These are phyloP conservation scores for Amblyraja radiata DNA, from an alignment of 2,797 vertebrate species.

Conservation along the genomic window DNA sequence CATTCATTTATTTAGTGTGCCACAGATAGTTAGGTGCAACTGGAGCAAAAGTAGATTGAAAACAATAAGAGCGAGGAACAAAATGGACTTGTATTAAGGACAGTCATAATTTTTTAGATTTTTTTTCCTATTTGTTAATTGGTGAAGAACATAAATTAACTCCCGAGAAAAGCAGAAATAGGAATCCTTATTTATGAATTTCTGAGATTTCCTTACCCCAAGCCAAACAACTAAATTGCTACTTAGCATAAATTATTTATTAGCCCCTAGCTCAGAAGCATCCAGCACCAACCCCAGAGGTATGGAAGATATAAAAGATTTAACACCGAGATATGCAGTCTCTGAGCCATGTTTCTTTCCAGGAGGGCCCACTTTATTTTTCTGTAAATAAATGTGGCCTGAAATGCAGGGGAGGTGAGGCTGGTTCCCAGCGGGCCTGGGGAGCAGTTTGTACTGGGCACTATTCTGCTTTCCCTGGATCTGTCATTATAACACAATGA, in stretches of 20 bases:
- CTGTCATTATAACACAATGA: slow-evolving; percentile 50
- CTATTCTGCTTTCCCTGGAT: slow-evolving; percentile 56
- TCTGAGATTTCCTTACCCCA: slow-evolving; percentile 75
- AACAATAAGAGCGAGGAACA: slow-evolving; percentile 58
- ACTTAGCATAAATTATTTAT: slow-evolving; percentile 98
- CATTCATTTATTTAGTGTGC: slow-evolving; percentile 22
- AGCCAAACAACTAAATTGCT: slow-evolving; percentile 95
- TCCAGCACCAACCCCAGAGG: slow-evolving; percentile 73
- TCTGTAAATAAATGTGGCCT: slow-evolving; percentile 72
- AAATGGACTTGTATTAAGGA: slow-evolving; percentile 65
- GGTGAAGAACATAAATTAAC: slow-evolving; percentile 73
- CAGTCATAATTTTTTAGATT: slow-evolving; percentile 65
- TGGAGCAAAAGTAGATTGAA: neutral
- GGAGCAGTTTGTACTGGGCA: slow-evolving; percentile 53
- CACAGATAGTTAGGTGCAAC: neutral
- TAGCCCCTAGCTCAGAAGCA: slow-evolving; percentile 77
- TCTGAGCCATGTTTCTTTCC: slow-evolving; percentile 67
- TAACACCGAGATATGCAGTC: slow-evolving; percentile 65
- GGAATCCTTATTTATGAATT: slow-evolving; percentile 81
- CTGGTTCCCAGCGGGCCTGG: slow-evolving; percentile 68
- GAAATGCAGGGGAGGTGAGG: slow-evolving; percentile 60
- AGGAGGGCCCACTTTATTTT: slow-evolving; percentile 75
- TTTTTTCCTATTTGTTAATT: slow-evolving; percentile 72
- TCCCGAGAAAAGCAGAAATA: slow-evolving; percentile 64
- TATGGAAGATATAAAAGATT: slow-evolving; percentile 76